Evolutionary conservation across 2,888 invertebrate species (phyloP), one percentile per base, ranked within the genome.

Genomic region (Drosophila peninsularis): DNA sequence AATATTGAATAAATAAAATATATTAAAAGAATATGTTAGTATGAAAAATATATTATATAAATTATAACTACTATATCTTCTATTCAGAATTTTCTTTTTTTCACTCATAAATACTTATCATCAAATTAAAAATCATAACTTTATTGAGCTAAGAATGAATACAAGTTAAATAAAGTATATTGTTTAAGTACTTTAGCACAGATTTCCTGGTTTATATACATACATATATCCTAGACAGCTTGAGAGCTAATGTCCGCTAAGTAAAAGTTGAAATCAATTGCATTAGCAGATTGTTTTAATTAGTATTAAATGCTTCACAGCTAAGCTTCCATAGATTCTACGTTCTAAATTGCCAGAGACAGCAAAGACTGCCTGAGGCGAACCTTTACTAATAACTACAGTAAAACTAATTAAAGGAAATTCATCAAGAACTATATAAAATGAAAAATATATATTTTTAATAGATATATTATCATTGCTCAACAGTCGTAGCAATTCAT

Each of bases 201-300:
- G 7, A 13, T 47, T 47, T 32, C 7, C 19, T 47, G 17, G 1
- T 47, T 32, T 47, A 47, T 27, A n/a, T n/a, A 30, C 17, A 32
- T 47, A 47, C 32, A 30, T 30, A 32, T 47, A 47, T 47, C 47
- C 30, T 13, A 47, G 13, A 19, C 47, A 19, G 47, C 7, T 13
- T 1, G 30, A 30, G 13, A 30, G 30, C 30, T 30, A 30, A 45
- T 10, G 45, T 10, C n/a, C 10, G 10, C n/a, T 13, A 32, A 47
- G 17, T 47, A 47, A 32, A 32, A 17, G 30, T 32, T 47, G 30
- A 47, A 13, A 19, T 13, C 13, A 27, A 27, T 44, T n/a, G 14
- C 17, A 19, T 47, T 47, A 32, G 17, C 30, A 7, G 47, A 17
- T 47, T 47, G 47, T 7, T 47, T 47, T 32, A 47, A 47, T 47